Evolutionary conservation across 2,113 vertebrate species (phyloP).

Genomic region (Numida meleagris): DNA sequence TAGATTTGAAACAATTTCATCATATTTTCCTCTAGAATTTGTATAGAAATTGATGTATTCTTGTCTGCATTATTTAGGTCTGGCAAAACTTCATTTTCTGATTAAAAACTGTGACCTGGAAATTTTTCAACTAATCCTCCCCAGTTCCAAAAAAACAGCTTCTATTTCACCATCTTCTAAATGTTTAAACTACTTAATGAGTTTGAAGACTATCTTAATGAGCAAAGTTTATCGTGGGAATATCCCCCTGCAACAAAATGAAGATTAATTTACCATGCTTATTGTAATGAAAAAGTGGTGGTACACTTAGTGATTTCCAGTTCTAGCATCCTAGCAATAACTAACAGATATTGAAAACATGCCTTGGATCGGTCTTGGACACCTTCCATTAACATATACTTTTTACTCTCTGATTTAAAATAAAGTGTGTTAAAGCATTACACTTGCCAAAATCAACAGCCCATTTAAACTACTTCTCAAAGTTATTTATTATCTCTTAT

Average conservation of each 20-base stretch:
- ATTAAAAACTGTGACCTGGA: neutral
- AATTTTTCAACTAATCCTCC: neutral
- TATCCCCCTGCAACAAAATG: neutral
- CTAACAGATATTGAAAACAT: neutral
- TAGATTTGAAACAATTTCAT: neutral
- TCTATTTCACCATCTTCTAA: neutral
- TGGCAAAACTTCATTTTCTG: neutral
- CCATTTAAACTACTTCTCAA: constrained; percentile 32
- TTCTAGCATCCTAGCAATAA: neutral
- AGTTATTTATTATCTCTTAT: constrained; percentile 38
- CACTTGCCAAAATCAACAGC: constrained; percentile 23
- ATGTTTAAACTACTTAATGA: neutral
- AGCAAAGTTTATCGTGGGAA: neutral
- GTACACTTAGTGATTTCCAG: neutral
- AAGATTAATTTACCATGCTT: neutral
- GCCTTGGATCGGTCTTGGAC: neutral
- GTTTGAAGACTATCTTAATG: neutral
- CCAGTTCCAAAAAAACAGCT: neutral
- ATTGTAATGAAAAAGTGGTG: neutral
- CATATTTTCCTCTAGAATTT: neutral
- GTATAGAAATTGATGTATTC: neutral
- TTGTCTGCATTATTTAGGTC: neutral
- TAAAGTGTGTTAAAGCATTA: neutral
- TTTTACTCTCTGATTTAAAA: neutral
- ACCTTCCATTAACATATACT: neutral